Evolutionary conservation across 2,797 vertebrate species (phyloP).

Genomic region (Bradypus variegatus): DNA sequence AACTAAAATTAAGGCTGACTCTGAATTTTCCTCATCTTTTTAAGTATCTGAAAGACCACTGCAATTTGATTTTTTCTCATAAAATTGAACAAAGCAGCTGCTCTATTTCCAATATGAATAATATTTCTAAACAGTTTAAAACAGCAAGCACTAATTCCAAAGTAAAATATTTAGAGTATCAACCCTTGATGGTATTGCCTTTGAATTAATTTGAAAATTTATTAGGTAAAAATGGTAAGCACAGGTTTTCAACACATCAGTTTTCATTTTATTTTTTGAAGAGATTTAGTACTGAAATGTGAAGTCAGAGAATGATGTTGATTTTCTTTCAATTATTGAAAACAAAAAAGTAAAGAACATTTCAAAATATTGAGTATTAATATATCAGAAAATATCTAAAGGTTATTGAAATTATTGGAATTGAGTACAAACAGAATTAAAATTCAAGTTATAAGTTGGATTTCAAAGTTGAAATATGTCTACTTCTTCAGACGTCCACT

Average conservation of each 20-base stretch:
- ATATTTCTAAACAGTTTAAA: constrained; percentile 1
- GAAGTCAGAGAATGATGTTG: not conserved
- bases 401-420: not conserved
- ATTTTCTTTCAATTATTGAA: not conserved
- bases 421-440: not conserved
- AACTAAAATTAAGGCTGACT: not conserved
- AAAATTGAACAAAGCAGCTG: not conserved
- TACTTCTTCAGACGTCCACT: not conserved
- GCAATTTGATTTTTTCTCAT: constrained; percentile 41
- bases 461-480: not conserved
- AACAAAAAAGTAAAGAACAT: not conserved
- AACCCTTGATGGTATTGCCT: not conserved
- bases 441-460: not conserved
- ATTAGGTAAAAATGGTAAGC: not conserved
- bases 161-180: constrained; percentile 13
- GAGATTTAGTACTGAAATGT: not conserved
- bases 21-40: constrained; percentile 54
- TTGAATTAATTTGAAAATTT: constrained; percentile 38
- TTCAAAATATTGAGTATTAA: not conserved
- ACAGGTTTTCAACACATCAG: not conserved
- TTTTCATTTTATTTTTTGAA: not conserved
- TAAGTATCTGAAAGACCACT: constrained; percentile 41
- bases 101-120: constrained; percentile 1
- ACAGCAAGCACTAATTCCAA: constrained; percentile 28
- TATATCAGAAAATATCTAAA: not conserved